These are phyloP conservation scores for Heliconius ethilla DNA, from an alignment of 2,888 invertebrate genomes.

Conservation along the genomic window DNA sequence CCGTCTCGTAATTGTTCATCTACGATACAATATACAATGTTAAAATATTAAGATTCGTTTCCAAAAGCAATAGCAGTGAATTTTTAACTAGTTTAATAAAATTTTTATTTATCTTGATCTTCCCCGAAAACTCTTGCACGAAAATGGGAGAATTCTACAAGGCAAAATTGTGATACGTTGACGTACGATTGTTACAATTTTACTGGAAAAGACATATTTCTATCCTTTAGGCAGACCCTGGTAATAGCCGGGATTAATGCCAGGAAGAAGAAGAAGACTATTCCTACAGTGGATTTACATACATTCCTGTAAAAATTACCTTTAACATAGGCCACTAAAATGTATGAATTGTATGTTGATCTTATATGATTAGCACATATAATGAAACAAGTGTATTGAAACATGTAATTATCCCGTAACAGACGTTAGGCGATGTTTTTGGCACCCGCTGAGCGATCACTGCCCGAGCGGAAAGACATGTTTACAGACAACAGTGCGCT, in stretches of 20 bases:
- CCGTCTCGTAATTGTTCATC: constrained; percentile 46
- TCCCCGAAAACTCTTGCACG: neutral
- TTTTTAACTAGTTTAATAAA: neutral
- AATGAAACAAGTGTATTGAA: constrained; percentile 43
- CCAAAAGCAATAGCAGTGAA: neutral
- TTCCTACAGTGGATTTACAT: too few species aligned
- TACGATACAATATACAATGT: constrained; percentile 55
- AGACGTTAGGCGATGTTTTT: constrained; percentile 53
- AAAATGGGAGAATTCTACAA: too few species aligned
- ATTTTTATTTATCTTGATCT: neutral
- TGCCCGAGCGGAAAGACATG: constrained; percentile 75
- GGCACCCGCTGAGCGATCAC: constrained; percentile 73
- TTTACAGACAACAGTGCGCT: constrained; percentile 75
- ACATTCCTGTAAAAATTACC: too few species aligned
- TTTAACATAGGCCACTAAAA: too few species aligned
- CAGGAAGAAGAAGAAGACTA: too few species aligned
- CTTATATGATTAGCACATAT: constrained; percentile 20
- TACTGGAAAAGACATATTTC: too few species aligned
- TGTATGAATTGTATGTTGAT: neutral
- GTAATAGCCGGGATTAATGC: too few species aligned
- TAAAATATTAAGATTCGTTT: neutral
- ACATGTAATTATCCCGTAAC: constrained; percentile 48
- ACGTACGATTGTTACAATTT: too few species aligned
- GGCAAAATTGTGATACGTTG: too few species aligned
- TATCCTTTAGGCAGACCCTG: too few species aligned